These are phyloP conservation scores for Urophycis tenuis DNA, from an alignment of 2,797 vertebrate genomes.

Conservation along the genomic window DNA sequence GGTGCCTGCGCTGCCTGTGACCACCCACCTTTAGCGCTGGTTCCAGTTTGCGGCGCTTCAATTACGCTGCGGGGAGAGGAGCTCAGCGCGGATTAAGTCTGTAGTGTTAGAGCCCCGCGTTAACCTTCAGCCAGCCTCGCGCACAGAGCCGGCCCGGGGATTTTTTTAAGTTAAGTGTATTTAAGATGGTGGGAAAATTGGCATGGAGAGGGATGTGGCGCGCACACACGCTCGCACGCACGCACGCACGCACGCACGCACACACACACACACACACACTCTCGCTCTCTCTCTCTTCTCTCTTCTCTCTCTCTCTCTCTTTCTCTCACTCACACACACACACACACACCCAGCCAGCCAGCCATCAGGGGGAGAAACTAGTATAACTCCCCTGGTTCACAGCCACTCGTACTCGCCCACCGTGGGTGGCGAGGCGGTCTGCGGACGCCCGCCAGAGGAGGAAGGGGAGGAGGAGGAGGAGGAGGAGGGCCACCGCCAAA, in stretches of 20 bases:
- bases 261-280: not conserved
- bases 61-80: conserved; percentile 31
- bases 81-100: conserved; percentile 38
- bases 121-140: conserved; percentile 39
- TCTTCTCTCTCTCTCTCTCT: too few species aligned
- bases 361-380: conserved; percentile 1
- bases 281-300: too few species aligned
- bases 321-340: too few species aligned
- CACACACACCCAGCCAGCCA: conserved; percentile 15
- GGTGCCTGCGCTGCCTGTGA: conserved; percentile 53
- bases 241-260: not conserved
- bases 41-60: conserved; percentile 44
- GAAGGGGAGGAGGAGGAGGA: too few species aligned
- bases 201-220: conserved; percentile 15
- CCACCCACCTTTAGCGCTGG: conserved; percentile 63
- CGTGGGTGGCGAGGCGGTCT: not conserved
- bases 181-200: conserved; percentile 36
- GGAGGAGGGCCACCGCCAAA: conserved; percentile 6
- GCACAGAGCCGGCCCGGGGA: conserved; percentile 22
- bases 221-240: not conserved
- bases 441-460: not conserved
- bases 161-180: conserved; percentile 21
- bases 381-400: conserved; percentile 15
- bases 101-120: conserved; percentile 30
- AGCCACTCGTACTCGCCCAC: not conserved